Conservation (phyloP, 2,888 invertebrate species). For the Tipula lateralis region DNA sequence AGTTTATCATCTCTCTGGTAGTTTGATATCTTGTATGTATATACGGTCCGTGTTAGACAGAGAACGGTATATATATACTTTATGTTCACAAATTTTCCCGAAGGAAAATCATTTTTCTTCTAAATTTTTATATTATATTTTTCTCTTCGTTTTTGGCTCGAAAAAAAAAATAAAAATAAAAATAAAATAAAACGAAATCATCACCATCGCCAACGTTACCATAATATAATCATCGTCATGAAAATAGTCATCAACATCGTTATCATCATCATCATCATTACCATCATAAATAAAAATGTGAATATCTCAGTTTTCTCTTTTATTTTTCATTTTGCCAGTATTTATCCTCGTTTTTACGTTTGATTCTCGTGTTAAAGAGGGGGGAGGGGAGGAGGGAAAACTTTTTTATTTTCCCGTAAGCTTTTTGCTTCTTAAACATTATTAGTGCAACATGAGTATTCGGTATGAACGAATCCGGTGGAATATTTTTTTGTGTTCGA, state of each 20-base stretch:
- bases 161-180: too few species aligned
- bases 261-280: neutral
- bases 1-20: conserved; percentile 9
- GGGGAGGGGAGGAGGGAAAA: neutral
- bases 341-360: neutral
- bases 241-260: neutral
- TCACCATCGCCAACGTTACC: neutral
- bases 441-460: conserved; percentile 24
- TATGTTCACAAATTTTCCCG: conserved; percentile 19
- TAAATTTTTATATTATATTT: neutral
- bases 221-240: conserved; percentile 20
- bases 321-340: neutral
- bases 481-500: neutral
- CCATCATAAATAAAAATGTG: neutral
- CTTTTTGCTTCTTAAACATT: neutral
- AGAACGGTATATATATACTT: neutral
- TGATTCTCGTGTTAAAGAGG: neutral
- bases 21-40: neutral
- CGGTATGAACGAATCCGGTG: conserved; percentile 13
- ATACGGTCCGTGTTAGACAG: neutral
- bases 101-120: conserved; percentile 13
- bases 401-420: neutral
- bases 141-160: neutral
- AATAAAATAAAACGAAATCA: neutral
- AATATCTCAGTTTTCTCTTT: neutral